Evolutionary conservation across 1,140 invertebrate genomes (phyloP), one percentile per base, ranked within the genome.

Genomic region (Araneus ventricosus): DNA sequence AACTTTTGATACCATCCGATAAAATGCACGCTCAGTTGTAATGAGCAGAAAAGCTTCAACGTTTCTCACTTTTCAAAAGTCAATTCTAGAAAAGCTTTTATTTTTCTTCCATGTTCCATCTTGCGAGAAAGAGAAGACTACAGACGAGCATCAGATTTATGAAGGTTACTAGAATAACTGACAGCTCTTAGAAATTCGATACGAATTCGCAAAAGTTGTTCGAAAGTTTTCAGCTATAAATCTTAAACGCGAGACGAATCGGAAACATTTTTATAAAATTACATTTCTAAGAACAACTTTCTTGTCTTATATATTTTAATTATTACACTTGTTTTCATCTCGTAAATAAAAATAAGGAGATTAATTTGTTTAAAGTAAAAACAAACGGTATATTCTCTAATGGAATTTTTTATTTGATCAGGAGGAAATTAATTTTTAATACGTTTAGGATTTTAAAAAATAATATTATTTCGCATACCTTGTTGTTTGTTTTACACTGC

Each of bases 31-130:
- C 17, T 34, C 22, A n/a, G 10, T 45, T 63, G 10, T 88, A 75
- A 75, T 88, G 87, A 88, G 30, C 10, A 30, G 24, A 20, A 30
- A 10, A 70, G 17, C 22, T 59, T 22, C 57, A 22, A 61, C n/a
- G 37, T 52, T 61, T 87, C 85, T n/a, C 85, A 24, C 52, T 37
- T 59, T 87, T 59, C 27, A 87, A 45, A 61, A 63, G 61, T 87
- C 85, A 30, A 87, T 87, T 41, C 85, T 5, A 39, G 85, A 87
- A 34, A 39, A 30, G n/a, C 45, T 41, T 5, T 8, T 24, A 45
- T 45, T n/a, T 84, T 27, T 52, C 80, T 27, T 45, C 39, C 45
- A 52, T 27, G 39, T 52, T 52, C 27, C 30, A 30, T 79, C 30
- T 79, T 84, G 24, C 22, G 24, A n/a, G 24, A 41, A 84, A 84